A percentile compares a stretch with the other conserved stretches of the same genome.
phyloP scores from a whole-genome alignment of 2,113 vertebrate species.

The Quiscalus mexicanus region DNA sequence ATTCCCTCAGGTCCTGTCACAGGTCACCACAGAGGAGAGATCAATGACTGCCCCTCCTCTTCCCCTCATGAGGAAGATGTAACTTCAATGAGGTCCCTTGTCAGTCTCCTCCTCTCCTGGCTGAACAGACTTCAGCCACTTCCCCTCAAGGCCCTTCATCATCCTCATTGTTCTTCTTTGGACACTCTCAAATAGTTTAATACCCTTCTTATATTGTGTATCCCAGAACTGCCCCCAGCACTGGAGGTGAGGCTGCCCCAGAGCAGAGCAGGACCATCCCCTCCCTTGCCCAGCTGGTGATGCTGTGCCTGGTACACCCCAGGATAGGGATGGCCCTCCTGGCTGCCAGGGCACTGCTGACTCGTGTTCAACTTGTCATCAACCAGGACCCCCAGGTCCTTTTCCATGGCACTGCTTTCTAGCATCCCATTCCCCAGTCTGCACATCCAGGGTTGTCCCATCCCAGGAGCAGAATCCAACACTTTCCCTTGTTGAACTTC shows the following conservation, averaged over 20 bases:
- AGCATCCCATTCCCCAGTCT: neutral
- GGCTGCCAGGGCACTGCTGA: no score
- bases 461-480: fast-evolving
- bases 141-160: neutral
- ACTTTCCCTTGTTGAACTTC: neutral
- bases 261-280: no score
- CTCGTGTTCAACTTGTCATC: fast-evolving
- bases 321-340: no score
- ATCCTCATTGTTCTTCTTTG: neutral
- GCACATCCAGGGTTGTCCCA: neutral
- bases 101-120: neutral
- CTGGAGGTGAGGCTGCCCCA: fast-evolving
- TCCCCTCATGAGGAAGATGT: neutral
- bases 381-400: no score
- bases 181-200: neutral
- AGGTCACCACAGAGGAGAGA: fast-evolving
- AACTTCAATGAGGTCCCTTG: fast-evolving
- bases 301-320: no score
- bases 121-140: neutral
- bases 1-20: fast-evolving
- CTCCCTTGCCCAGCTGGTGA: no score
- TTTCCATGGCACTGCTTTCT: neutral
- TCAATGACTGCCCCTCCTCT: neutral
- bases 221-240: fast-evolving
- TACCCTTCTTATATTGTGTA: fast-evolving